Base-by-base conservation (phyloP, 2,113 vertebrate genomes). In the Sorex araneus region DNA sequence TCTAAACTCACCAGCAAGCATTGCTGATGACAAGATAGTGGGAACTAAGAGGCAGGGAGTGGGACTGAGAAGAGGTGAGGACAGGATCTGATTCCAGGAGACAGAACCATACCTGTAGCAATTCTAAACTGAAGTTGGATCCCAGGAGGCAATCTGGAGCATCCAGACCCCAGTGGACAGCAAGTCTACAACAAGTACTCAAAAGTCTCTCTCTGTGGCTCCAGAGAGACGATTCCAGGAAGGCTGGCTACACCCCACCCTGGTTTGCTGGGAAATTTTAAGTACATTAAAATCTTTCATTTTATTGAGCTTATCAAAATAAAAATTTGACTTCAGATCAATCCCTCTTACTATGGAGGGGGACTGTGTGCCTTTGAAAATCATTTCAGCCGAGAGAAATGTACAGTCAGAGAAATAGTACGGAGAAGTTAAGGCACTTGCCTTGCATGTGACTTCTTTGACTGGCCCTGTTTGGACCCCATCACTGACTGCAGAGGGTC, bases 281-380 rank as follows among this genome's bases (percentile, higher is more conserved):
- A 74, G 54, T 74, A 36, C 36, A 32, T 70, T 60, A 60, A 60
- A 60, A 21, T 36, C 64, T 40, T 40, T 40, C 0, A 30, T 84
- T 69, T 79, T 54, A 76, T 86, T 77, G 36, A 70, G n/a, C 15
- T 18, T 70, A 34, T 64, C 57, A 89, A 54, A 88, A 85, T 70
- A 93, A 71, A 40, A 82, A 54, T 74, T 18, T 47, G 85, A 82
- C 71, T 74, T 78, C 64, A 21, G 86, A 91, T 30, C 36, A n/a
- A 79, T 8, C 28, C 19, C 43, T 18, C 71, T 86, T n/a, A 23
- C 2, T 40, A 23, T 2, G 3, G 16, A 1, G 0, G 64, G 10
- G 19, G 40, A 34, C 77, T 83, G 54, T 1, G 4, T 9, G 73
- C 27, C 60, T 78, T 54, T 43, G 18, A 60, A 23, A 60, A 23